Evolutionary conservation across 1,140 invertebrate species (phyloP), one percentile per base, ranked within the genome.

Genomic region (Maniola jurtina): DNA sequence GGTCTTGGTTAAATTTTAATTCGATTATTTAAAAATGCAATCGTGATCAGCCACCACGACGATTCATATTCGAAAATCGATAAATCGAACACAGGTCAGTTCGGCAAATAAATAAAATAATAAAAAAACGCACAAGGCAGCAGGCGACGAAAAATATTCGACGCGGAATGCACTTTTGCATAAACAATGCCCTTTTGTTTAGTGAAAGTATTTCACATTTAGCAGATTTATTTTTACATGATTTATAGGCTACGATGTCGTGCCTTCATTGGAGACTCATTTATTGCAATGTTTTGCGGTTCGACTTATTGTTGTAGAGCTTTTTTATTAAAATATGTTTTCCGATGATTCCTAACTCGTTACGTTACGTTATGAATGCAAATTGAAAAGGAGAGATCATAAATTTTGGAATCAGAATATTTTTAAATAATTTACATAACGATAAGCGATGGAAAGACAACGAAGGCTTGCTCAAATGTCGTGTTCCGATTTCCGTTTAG

Each of bases 201-300:
- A 87, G 82, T 85, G 85, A 87, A 88, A 89, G 86, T 88, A 88
- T 90, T 90, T 88, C 86, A 87, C 86, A 88, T 89, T 80, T 78
- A 81, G 84, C 75, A 87, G 85, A 88, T 87, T 87, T 88, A 88
- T 90, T 89, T 88, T 87, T 85, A 77, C 84, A 89, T 89, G 83
- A 90, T 89, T 89, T 87, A 90, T 88, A 70, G 71, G 60, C 70
- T 60, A 64, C 69, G 68, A 66, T 75, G 79, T 81, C 75, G 75
- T 83, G 76, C 73, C 65, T 79, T 71, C 70, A 65, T 72, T 64
- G 48, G 52, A 13, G 42, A 63, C 52, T 56, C 42, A 16, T 45
- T 57, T 64, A 55, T 64, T 64, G 54, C 25, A 11, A 47, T 45
- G 16, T 60, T 34, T 33, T 60, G 52, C 52, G 52, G 52, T 55